A percentile compares a stretch with the other conserved stretches of the same genome.
Conservation (phyloP, 2,797 vertebrate species). For the Garrulus glandarius region DNA sequence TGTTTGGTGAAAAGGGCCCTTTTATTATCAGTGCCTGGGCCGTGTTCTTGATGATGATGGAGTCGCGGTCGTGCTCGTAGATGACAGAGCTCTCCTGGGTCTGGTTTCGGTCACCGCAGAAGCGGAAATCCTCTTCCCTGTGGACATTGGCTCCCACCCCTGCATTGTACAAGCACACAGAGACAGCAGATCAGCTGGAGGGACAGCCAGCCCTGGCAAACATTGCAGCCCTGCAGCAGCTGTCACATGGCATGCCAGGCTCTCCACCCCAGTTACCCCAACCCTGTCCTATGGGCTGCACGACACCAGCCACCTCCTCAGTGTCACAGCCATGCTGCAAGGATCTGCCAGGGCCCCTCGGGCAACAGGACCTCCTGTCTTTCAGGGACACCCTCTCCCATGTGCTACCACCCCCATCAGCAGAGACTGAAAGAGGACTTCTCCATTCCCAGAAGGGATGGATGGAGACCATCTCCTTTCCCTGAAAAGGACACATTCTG, state of each 20-base stretch:
- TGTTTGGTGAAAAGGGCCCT: constrained; percentile 15
- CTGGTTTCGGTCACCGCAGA: constrained; percentile 74
- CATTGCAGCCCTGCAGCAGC: neutral
- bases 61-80: neutral
- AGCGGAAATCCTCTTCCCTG: constrained; percentile 64
- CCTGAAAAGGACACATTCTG: neutral
- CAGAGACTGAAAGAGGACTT: neutral
- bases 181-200: fast-evolving
- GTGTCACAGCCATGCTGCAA: fast-evolving
- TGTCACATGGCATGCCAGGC: fast-evolving
- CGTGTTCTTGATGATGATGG: constrained; percentile 59
- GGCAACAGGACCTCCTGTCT: neutral
- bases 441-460: neutral
- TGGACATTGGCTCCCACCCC: neutral
- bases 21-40: constrained; percentile 17
- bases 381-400: neutral
- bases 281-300: fast-evolving
- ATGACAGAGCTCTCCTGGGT: constrained; percentile 49
- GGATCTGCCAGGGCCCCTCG: neutral
- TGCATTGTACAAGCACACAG: neutral
- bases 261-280: neutral
- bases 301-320: neutral
- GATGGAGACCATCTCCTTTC: neutral
- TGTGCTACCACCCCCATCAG: neutral
- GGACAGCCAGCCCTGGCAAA: neutral